Base-by-base conservation (phyloP, 37 sponge, comb jelly and placozoan species). In the Spongilla lacustris region DNA sequence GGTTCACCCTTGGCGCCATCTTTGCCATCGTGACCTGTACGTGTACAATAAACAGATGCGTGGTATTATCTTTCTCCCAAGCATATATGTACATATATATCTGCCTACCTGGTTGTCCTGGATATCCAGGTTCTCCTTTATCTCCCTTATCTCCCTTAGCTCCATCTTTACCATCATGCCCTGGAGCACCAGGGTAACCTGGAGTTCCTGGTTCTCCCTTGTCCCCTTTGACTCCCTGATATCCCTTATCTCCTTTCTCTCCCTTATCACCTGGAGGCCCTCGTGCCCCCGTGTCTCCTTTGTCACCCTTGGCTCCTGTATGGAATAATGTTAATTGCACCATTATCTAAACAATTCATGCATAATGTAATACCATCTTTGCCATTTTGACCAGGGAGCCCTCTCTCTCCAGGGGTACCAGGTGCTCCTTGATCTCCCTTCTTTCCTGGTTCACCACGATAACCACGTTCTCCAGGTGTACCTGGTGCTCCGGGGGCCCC, bases 221-320 rank as follows among this genome's bases (percentile, higher is more conserved):
- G 32, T 68, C 66, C n/a, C n/a, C n/a, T n/a, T n/a, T n/a, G n/a
- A n/a, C n/a, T n/a, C n/a, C n/a, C n/a, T n/a, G n/a, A n/a, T n/a
- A n/a, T 46, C 93, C 93, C 71, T 89, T 87, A 37, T 38, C 36
- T 67, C 93, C 93, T 83, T 93, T 74, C 46, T 46, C 46, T 46
- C 23, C 41, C 19, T 22, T 38, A 35, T 77, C 26, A 27, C 25
- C 12, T 17, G 41, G n/a, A n/a, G n/a, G n/a, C n/a, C n/a, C n/a
- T n/a, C n/a, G n/a, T n/a, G n/a, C n/a, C n/a, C n/a, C n/a, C n/a
- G n/a, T n/a, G n/a, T n/a, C n/a, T n/a, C n/a, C n/a, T n/a, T n/a
- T n/a, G n/a, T n/a, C n/a, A n/a, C n/a, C n/a, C n/a, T n/a, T n/a
- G n/a, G n/a, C n/a, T n/a, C n/a, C n/a, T n/a, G n/a, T n/a, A n/a